A percentile compares a stretch with the other conserved stretches of the same genome.
Evolutionary conservation across 1,140 invertebrate species (phyloP).

Genomic region (Scaptomyza pallida): DNA sequence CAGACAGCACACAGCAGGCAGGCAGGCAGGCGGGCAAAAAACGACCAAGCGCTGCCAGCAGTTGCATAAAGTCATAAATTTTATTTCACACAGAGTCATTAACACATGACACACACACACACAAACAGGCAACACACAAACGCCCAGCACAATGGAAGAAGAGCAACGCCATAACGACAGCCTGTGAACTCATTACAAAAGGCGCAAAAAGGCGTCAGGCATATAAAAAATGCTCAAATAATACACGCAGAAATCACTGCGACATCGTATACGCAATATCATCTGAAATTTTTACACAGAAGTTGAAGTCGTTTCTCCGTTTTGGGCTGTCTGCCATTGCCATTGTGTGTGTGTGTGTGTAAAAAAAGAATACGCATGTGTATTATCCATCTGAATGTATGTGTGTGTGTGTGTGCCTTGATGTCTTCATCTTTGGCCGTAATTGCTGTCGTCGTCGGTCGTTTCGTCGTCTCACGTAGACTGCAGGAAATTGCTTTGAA

Average conservation of each 20-base stretch:
- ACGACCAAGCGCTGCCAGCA: slow-evolving; percentile 60
- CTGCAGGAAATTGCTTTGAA: slow-evolving; percentile 81
- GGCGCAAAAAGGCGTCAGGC: slow-evolving; percentile 47
- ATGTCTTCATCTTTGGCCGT: slow-evolving; percentile 79
- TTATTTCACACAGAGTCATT: slow-evolving; percentile 82
- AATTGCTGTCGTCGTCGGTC: slow-evolving; percentile 68
- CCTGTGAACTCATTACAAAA: slow-evolving; percentile 79
- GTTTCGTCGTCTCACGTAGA: slow-evolving; percentile 59
- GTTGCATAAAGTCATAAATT: slow-evolving; percentile 82
- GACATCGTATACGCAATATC: slow-evolving; percentile 75
- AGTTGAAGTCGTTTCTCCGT: slow-evolving; percentile 17
- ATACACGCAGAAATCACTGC: slow-evolving; percentile 68
- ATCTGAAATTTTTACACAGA: slow-evolving; percentile 61
- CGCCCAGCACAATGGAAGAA: slow-evolving; percentile 17
- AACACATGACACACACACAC: slow-evolving; percentile 75
- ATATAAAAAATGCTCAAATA: slow-evolving; percentile 53
- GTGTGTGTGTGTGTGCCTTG: slow-evolving; percentile 42
- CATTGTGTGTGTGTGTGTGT: slow-evolving; percentile 14
- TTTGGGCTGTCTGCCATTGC: slow-evolving; percentile 6
- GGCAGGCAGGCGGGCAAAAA: slow-evolving; percentile 7
- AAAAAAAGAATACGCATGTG: slow-evolving; percentile 12
- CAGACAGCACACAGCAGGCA: too few relatives aligned
- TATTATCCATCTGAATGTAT: slow-evolving; percentile 19
- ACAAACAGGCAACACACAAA: slow-evolving; percentile 8
- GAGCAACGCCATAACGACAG: slow-evolving; percentile 53